A percentile compares a stretch with the other conserved stretches of the same genome.
phyloP scores from a whole-genome alignment of 2,797 vertebrate genomes.

The Urophycis tenuis region DNA sequence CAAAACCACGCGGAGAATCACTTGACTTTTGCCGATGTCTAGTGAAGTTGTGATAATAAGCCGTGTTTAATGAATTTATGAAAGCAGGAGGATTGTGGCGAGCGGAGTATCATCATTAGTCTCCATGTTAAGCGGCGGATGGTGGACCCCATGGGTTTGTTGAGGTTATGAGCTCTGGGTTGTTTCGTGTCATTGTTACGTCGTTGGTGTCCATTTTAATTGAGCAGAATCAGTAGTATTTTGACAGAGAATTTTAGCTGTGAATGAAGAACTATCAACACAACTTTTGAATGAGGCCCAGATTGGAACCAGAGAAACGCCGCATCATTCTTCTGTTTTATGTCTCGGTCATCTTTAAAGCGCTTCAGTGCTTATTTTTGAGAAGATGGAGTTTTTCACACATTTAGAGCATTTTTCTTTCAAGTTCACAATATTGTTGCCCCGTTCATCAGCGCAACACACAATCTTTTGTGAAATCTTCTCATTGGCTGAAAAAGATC shows the following conservation, averaged over 20 bases:
- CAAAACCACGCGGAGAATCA: conserved; percentile 61
- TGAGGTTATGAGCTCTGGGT: neutral
- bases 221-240: neutral
- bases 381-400: neutral
- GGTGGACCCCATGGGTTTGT: neutral
- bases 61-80: conserved; percentile 54
- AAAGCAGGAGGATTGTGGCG: neutral
- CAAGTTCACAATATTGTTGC: neutral
- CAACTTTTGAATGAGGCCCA: neutral
- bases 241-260: neutral
- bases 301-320: neutral
- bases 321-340: neutral
- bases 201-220: neutral
- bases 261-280: neutral
- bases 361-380: neutral
- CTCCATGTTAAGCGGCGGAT: neutral
- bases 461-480: conserved; percentile 24
- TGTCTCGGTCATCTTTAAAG: neutral
- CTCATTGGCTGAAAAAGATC: conserved; percentile 18
- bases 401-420: neutral
- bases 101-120: neutral
- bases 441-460: neutral
- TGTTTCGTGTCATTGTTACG: neutral
- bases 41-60: conserved; percentile 59
- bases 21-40: conserved; percentile 57